phyloP scores from a whole-genome alignment of 2,888 invertebrate species.

The Cylindroiulus punctatus region DNA sequence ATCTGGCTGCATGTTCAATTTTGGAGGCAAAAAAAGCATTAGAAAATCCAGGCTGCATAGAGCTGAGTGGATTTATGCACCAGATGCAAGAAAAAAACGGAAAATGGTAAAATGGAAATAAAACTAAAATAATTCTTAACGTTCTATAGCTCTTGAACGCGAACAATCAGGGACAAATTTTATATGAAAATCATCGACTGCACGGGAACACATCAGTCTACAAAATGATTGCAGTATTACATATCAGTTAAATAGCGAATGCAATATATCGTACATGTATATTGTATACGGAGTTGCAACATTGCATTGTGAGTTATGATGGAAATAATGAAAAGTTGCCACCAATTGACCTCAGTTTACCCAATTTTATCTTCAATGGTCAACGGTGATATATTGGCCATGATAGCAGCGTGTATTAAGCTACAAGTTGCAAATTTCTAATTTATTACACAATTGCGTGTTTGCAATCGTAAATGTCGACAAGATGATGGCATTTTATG shows the following conservation, averaged over 20 bases:
- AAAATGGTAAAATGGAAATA: not conserved
- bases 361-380: not conserved
- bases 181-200: not conserved
- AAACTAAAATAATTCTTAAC: not conserved
- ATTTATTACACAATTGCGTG: constrained; percentile 18
- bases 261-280: not conserved
- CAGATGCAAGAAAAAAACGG: not conserved
- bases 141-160: not conserved
- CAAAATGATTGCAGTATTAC: not conserved
- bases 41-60: not conserved
- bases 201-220: not conserved
- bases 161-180: not conserved
- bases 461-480: constrained; percentile 2
- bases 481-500: constrained; percentile 3
- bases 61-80: not conserved
- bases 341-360: not conserved
- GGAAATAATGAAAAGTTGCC: not conserved
- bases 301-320: too few relatives aligned
- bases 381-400: not conserved
- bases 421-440: constrained; percentile 10
- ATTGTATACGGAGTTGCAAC: too few relatives aligned
- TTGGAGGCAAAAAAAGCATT: not conserved
- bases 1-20: constrained; percentile 1
- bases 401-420: not conserved
- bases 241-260: not conserved